These are phyloP conservation scores for Catajapyx aquilonaris DNA, from an alignment of 1,140 invertebrate species.

Conservation along the genomic window DNA sequence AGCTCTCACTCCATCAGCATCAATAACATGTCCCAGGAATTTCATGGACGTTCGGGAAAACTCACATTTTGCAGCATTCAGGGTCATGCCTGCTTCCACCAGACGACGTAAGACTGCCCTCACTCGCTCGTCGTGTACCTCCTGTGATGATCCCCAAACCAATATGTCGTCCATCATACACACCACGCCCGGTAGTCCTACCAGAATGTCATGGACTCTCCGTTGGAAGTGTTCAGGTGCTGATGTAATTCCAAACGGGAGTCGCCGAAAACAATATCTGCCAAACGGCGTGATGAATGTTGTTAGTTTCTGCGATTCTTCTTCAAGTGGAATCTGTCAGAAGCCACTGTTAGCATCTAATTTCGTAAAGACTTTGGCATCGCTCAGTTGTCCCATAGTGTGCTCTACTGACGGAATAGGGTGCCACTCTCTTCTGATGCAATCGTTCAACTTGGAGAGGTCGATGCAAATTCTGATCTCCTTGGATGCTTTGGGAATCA, in stretches of 20 bases:
- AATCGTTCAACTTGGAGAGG: constrained; percentile 16
- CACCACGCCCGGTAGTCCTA: constrained; percentile 1
- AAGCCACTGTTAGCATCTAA: constrained; percentile 13
- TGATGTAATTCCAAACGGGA: constrained; percentile 5
- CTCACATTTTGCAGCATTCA: constrained; percentile 13
- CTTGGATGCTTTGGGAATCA: constrained; percentile 18
- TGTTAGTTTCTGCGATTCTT: not conserved
- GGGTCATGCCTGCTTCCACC: constrained; percentile 1
- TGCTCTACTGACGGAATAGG: constrained; percentile 11
- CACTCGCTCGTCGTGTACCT: constrained; percentile 4
- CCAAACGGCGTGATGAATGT: constrained; percentile 6
- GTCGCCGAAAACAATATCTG: constrained; percentile 1
- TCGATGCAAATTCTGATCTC: constrained; percentile 20
- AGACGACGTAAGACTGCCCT: not conserved
- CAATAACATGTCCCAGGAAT: constrained; percentile 14
- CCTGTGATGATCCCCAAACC: not conserved
- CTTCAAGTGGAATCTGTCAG: constrained; percentile 12
- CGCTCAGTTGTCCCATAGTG: constrained; percentile 3
- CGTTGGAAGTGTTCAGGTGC: constrained; percentile 7
- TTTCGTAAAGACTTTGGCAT: constrained; percentile 10
- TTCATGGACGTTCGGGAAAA: constrained; percentile 9
- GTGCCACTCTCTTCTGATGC: constrained; percentile 12
- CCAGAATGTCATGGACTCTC: constrained; percentile 4
- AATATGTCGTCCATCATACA: constrained; percentile 7
- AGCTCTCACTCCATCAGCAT: constrained; percentile 13